Conservation (phyloP, 2,888 invertebrate species). For the Drosophila mayaguana region DNA sequence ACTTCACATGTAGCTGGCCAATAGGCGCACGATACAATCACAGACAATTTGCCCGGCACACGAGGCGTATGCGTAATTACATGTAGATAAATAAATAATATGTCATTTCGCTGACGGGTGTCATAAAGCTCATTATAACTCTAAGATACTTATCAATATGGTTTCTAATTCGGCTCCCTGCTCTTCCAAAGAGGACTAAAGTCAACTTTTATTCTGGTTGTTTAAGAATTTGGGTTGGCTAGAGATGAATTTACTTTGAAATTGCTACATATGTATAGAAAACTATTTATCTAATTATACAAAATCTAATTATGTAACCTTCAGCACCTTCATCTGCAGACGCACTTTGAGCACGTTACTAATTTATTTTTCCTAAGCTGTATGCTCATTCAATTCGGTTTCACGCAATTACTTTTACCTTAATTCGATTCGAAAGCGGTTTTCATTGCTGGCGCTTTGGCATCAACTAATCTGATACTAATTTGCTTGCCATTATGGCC, state of each 20-base stretch:
- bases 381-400: not conserved
- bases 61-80: slow-evolving; percentile 51
- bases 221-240: not conserved
- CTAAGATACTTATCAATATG: not conserved
- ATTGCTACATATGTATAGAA: too few species aligned
- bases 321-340: not conserved
- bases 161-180: not conserved
- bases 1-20: slow-evolving; percentile 29
- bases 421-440: slow-evolving; percentile 12
- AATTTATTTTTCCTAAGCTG: not conserved
- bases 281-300: too few species aligned
- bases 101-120: not conserved
- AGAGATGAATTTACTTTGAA: too few species aligned
- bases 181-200: not conserved
- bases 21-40: slow-evolving; percentile 40
- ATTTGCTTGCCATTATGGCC: slow-evolving; percentile 49
- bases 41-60: slow-evolving; percentile 32
- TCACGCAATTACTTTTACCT: slow-evolving; percentile 4
- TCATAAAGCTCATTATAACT: not conserved
- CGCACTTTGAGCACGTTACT: not conserved
- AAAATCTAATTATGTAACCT: too few species aligned
- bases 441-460: slow-evolving; percentile 12
- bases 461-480: slow-evolving; percentile 41
- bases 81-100: slow-evolving; percentile 18
- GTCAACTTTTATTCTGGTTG: not conserved